These are phyloP conservation scores for Escarpia spicata DNA, from an alignment of 2,888 invertebrate species.

Conservation along the genomic window DNA sequence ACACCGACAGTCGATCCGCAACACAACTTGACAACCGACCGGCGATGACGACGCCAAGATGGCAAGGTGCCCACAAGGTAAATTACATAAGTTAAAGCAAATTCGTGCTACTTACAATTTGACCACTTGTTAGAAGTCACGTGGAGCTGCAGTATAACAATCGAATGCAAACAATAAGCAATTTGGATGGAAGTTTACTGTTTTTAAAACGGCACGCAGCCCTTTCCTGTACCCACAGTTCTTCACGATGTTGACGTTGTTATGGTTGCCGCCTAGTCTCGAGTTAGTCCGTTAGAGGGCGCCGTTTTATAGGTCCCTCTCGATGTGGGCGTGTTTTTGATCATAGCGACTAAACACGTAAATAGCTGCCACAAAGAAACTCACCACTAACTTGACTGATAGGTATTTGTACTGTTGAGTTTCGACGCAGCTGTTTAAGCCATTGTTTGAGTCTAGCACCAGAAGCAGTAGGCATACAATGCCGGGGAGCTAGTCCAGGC, in stretches of 20 bases:
- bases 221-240: conserved; percentile 12
- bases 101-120: background rate
- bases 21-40: background rate
- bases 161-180: background rate
- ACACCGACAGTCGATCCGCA: background rate
- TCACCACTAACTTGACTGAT: background rate
- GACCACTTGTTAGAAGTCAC: background rate
- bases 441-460: background rate
- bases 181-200: background rate
- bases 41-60: background rate
- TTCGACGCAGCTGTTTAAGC: background rate
- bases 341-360: background rate
- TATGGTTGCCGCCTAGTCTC: background rate
- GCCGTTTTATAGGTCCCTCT: background rate
- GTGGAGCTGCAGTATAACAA: background rate
- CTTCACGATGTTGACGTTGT: conserved; percentile 7
- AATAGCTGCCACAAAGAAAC: background rate
- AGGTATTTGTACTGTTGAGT: background rate
- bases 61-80: background rate
- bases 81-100: background rate
- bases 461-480: too few relatives aligned
- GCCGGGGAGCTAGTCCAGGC: too few relatives aligned
- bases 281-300: background rate
- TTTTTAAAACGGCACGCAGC: background rate
- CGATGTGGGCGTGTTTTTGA: background rate